Conservation (phyloP, 2,113 vertebrate genomes). For the Peromyscus leucopus region DNA sequence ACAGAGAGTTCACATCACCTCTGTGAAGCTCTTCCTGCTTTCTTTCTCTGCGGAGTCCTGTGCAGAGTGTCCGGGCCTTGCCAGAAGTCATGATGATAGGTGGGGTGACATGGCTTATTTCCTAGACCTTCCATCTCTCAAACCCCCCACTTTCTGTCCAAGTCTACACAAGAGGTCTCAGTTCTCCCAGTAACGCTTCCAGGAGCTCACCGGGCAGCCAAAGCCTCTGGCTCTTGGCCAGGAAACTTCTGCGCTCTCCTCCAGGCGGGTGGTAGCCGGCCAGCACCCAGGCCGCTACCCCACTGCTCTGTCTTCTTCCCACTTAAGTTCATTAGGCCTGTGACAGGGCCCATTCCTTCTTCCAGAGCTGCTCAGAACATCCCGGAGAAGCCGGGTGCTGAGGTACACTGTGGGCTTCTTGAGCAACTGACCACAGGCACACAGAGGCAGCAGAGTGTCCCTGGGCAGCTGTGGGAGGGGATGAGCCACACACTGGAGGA, state of each 20-base stretch:
- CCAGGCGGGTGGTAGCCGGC: background rate
- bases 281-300: accelerated
- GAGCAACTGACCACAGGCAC: background rate
- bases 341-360: background rate
- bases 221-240: background rate
- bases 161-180: background rate
- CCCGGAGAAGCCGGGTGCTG: background rate
- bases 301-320: background rate
- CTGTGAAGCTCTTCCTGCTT: too few relatives aligned
- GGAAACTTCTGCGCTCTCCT: background rate
- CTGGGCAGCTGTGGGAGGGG: background rate
- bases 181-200: background rate
- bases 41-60: background rate
- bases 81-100: background rate
- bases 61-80: accelerated
- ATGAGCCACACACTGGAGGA: conserved; percentile 35
- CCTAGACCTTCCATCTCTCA: background rate
- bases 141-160: background rate
- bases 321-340: background rate
- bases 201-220: background rate
- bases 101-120: background rate
- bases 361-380: background rate
- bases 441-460: background rate
- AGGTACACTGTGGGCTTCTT: background rate
- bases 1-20: accelerated